Conservation (phyloP, 2,888 invertebrate genomes). For the Ennomos erosarius region DNA sequence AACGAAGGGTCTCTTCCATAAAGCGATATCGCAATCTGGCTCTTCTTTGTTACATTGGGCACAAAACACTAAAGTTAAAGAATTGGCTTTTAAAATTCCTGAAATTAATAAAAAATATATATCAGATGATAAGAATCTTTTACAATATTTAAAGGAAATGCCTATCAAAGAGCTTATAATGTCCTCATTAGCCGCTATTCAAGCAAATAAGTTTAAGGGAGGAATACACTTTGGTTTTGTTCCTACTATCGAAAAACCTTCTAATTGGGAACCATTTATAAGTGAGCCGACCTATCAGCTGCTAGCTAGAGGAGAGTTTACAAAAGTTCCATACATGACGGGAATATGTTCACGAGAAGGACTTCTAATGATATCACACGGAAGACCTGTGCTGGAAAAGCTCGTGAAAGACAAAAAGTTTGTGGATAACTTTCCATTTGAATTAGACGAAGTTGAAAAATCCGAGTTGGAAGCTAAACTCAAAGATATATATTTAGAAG, state of each 20-base stretch:
- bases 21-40: constrained; percentile 84
- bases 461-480: constrained; percentile 57
- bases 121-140: constrained; percentile 53
- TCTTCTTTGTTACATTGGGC: constrained; percentile 80
- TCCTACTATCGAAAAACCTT: constrained; percentile 70
- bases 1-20: constrained; percentile 80
- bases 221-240: constrained; percentile 80
- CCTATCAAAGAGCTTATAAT: constrained; percentile 62
- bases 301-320: constrained; percentile 69
- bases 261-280: constrained; percentile 76
- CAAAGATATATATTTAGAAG: constrained; percentile 75
- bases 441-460: constrained; percentile 53
- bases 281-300: constrained; percentile 67
- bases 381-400: constrained; percentile 45
- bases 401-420: constrained; percentile 59
- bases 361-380: constrained; percentile 58
- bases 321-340: constrained; percentile 77
- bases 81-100: constrained; percentile 63
- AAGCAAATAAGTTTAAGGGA: constrained; percentile 54
- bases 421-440: constrained; percentile 61
- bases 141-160: constrained; percentile 63
- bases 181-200: constrained; percentile 56
- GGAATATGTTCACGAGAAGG: constrained; percentile 81
- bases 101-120: constrained; percentile 51
- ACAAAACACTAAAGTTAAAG: constrained; percentile 59